Percentiles rank a stretch among this genome's conserved stretches.
These are phyloP conservation scores for Aeoliscus strigatus DNA, from an alignment of 2,797 vertebrate species.

Conservation along the genomic window DNA sequence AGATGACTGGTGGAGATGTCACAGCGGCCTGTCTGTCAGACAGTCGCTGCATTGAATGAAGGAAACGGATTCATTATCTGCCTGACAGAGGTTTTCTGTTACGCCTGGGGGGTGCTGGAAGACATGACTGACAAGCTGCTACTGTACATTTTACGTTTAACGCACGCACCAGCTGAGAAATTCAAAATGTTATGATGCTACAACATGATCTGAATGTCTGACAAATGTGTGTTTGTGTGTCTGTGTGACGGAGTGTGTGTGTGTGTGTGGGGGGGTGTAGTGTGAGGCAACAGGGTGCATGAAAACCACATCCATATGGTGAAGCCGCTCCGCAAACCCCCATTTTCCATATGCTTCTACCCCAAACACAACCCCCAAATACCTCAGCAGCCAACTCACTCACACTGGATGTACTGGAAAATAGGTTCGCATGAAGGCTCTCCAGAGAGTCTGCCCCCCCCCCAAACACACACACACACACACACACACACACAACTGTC, in stretches of 20 bases:
- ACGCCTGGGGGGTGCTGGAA: conserved; percentile 28
- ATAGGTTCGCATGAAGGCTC: conserved; percentile 46
- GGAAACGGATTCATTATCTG: conserved; percentile 23
- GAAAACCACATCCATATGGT: conserved; percentile 73
- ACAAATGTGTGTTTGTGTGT: conserved; percentile 48
- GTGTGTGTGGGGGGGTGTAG: conserved; percentile 18
- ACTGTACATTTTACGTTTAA: conserved; percentile 43
- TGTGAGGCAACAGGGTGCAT: conserved; percentile 41
- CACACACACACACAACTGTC: too few species aligned
- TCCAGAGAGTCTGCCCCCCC: conserved; percentile 46
- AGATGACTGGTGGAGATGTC: conserved; percentile 8
- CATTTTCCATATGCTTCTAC: conserved; percentile 59
- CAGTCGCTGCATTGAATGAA: conserved; percentile 27
- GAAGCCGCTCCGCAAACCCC: conserved; percentile 50
- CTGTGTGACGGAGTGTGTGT: conserved; percentile 5
- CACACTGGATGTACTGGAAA: conserved; percentile 52
- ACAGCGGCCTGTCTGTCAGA: conserved; percentile 19
- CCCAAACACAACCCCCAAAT: conserved; percentile 53
- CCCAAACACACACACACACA: too few species aligned
- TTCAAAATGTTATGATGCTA: conserved; percentile 52
- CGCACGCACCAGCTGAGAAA: conserved; percentile 34
- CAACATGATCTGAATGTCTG: conserved; percentile 50
- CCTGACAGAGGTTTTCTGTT: conserved; percentile 32
- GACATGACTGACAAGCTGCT: conserved; percentile 45
- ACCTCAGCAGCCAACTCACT: conserved; percentile 38